These are phyloP conservation scores for Ormia ochracea DNA, from an alignment of 2,888 invertebrate species.

Conservation along the genomic window DNA sequence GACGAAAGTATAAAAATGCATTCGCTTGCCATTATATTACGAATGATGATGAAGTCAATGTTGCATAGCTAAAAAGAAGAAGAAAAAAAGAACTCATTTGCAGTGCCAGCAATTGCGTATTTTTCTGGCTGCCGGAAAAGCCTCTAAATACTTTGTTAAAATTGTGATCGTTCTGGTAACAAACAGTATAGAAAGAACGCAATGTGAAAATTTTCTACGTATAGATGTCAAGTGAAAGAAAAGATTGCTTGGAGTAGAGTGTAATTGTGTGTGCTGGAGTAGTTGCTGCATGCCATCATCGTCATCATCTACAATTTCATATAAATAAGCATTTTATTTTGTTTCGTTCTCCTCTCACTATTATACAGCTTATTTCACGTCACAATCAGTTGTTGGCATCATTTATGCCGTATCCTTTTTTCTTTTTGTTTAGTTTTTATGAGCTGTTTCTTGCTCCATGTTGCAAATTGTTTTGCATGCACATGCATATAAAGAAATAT, in stretches of 20 bases:
- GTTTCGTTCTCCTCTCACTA: slow-evolving; percentile 23
- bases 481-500: slow-evolving; percentile 6
- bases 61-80: slow-evolving; percentile 19
- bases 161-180: background rate
- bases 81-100: slow-evolving; percentile 4
- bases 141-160: slow-evolving; percentile 43
- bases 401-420: slow-evolving; percentile 60
- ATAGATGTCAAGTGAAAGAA: slow-evolving; percentile 55
- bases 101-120: slow-evolving; percentile 40
- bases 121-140: slow-evolving; percentile 44
- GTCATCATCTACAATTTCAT: slow-evolving; percentile 30
- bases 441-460: slow-evolving; percentile 44
- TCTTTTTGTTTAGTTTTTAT: slow-evolving; percentile 62
- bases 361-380: slow-evolving; percentile 73
- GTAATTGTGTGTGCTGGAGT: slow-evolving; percentile 11
- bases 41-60: slow-evolving; percentile 32
- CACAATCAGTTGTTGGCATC: slow-evolving; percentile 75
- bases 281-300: slow-evolving; percentile 39
- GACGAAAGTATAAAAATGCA: background rate
- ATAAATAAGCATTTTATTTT: slow-evolving; percentile 23
- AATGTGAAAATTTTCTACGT: slow-evolving; percentile 7
- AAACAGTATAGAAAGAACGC: background rate
- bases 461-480: slow-evolving; percentile 67
- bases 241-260: slow-evolving; percentile 10
- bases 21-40: slow-evolving; percentile 29